A percentile compares a stretch with the other conserved stretches of the same genome.
Conservation (phyloP, 1,140 invertebrate genomes). For the Zaprionus davidi region DNA sequence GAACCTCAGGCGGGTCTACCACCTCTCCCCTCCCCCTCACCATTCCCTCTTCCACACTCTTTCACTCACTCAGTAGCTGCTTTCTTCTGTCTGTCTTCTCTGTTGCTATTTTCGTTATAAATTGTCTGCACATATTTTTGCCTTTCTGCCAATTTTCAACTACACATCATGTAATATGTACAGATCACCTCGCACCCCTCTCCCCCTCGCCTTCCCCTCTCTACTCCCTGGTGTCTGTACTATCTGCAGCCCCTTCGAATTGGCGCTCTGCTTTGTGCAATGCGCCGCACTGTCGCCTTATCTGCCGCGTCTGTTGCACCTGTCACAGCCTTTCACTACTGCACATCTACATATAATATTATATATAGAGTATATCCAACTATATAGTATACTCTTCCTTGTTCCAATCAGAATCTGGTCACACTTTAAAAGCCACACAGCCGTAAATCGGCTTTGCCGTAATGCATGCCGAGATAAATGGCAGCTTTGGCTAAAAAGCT, state of each 20-base stretch:
- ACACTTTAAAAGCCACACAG: conserved; percentile 6
- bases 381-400: neutral
- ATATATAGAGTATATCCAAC: conserved; percentile 7
- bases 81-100: conserved; percentile 35
- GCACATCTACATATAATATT: conserved; percentile 22
- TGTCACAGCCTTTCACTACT: conserved; percentile 46
- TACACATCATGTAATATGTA: conserved; percentile 74
- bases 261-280: conserved; percentile 19
- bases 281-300: conserved; percentile 57
- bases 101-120: conserved; percentile 63
- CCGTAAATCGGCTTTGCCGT: conserved; percentile 36
- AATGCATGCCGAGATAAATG: conserved; percentile 34
- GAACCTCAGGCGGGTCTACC: conserved; percentile 10
- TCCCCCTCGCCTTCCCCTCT: neutral
- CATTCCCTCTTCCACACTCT: neutral
- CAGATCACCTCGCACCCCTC: conserved; percentile 8
- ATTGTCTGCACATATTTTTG: conserved; percentile 71
- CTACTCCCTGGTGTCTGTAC: neutral
- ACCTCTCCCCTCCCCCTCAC: neutral
- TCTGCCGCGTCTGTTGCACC: conserved; percentile 51
- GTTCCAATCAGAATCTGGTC: conserved; percentile 31
- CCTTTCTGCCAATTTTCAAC: conserved; percentile 73
- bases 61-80: conserved; percentile 5
- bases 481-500: conserved; percentile 40
- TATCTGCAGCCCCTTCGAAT: neutral